phyloP scores from a whole-genome alignment of 2,888 invertebrate genomes.

The Xanthostigma xanthostigma region DNA sequence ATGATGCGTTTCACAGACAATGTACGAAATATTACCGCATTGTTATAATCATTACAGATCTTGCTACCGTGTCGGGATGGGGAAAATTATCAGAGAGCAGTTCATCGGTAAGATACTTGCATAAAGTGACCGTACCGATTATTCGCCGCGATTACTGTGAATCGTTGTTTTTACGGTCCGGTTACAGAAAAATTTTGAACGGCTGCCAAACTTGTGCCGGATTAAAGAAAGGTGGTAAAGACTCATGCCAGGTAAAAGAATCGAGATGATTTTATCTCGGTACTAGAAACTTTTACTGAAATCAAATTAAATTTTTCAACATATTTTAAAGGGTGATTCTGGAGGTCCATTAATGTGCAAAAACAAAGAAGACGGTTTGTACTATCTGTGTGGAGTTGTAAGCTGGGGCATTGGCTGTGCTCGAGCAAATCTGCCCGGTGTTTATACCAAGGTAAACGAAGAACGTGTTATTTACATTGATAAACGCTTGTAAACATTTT shows the following conservation, averaged over 20 bases:
- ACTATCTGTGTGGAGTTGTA: conserved; percentile 21
- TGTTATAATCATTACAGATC: conserved; percentile 7
- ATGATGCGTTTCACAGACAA: too few species aligned
- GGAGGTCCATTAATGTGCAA: conserved; percentile 21
- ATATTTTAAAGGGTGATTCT: conserved; percentile 18
- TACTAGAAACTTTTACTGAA: not conserved
- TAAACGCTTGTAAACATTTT: too few species aligned
- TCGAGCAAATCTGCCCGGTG: conserved; percentile 17
- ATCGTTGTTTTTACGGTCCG: conserved; percentile 13
- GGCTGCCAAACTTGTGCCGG: conserved; percentile 19
- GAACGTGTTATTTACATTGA: too few species aligned
- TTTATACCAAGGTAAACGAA: conserved; percentile 17
- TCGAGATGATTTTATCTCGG: not conserved
- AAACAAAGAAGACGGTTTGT: conserved; percentile 14
- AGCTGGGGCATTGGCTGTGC: conserved; percentile 22
- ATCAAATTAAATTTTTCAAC: not conserved
- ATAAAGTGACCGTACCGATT: not conserved
- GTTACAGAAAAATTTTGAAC: conserved; percentile 15
- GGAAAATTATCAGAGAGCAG: conserved; percentile 10
- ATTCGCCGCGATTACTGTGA: conserved; percentile 1
- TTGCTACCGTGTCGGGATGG: conserved; percentile 20
- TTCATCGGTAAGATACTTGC: not conserved
- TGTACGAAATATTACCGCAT: too few species aligned
- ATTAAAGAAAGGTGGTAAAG: conserved; percentile 13
- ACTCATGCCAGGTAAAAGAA: conserved; percentile 18